These are phyloP conservation scores for Galaxea fascicularis DNA, from an alignment of 92 coral and sea anemone species.

Conservation along the genomic window DNA sequence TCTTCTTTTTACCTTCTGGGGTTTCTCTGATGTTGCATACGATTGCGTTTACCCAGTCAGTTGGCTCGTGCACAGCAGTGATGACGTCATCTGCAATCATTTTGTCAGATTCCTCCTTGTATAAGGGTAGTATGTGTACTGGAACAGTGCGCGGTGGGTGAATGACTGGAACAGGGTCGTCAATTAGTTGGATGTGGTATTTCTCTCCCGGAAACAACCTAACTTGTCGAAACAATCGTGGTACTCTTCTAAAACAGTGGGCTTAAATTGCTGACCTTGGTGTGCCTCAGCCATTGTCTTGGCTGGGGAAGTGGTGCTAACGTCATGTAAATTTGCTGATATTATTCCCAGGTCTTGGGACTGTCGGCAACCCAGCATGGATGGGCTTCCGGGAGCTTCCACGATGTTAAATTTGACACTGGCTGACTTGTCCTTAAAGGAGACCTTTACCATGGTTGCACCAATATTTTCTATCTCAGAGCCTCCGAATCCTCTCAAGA, in stretches of 20 bases:
- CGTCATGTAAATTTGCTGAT: slow-evolving; percentile 13
- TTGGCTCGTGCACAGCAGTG: slow-evolving; percentile 52
- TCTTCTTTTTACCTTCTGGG: slow-evolving; percentile 44
- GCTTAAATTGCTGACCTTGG: neutral
- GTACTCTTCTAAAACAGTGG: slow-evolving; percentile 15
- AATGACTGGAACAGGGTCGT: slow-evolving; percentile 15
- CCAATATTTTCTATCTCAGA: slow-evolving; percentile 32
- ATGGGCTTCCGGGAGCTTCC: slow-evolving; percentile 68
- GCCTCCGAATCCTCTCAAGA: slow-evolving; percentile 47
- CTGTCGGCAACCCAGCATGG: slow-evolving; percentile 56
- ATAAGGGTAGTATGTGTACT: slow-evolving; percentile 51
- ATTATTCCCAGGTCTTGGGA: slow-evolving; percentile 45
- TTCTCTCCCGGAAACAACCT: slow-evolving; percentile 49
- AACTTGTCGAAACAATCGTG: slow-evolving; percentile 18
- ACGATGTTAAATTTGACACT: slow-evolving; percentile 35
- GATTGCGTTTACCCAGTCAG: slow-evolving; percentile 78
- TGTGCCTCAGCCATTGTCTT: neutral
- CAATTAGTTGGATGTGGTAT: neutral
- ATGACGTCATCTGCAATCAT: slow-evolving; percentile 49
- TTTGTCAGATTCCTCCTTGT: neutral
- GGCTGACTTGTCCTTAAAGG: slow-evolving; percentile 46
- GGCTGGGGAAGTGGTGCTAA: slow-evolving; percentile 20
- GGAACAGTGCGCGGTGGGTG: slow-evolving; percentile 68
- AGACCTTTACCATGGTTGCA: slow-evolving; percentile 4
- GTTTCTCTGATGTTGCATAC: slow-evolving; percentile 65